Base-by-base conservation (phyloP, 2,113 vertebrate genomes). In the Gorsachius goisagi region DNA sequence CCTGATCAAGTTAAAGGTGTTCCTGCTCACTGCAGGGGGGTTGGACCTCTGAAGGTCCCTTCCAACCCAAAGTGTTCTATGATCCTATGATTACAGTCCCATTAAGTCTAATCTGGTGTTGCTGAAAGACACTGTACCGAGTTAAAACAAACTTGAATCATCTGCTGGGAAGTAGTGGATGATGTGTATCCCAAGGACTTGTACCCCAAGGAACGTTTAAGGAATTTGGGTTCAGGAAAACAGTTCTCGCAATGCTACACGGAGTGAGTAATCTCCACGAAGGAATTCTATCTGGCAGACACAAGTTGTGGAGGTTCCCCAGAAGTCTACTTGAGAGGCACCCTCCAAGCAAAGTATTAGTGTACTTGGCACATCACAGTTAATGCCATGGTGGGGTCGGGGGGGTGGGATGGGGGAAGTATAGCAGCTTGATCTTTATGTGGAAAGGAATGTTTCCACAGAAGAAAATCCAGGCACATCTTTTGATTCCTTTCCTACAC, bases 161-260 rank as follows among this genome's bases (percentile, higher is more conserved):
- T 47, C 56, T 72, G 50, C 50, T 75, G 1, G 0, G n/a, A 56
- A 79, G 30, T 41, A 49, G 20, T 9, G 26, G 26, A 30, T 35
- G 26, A 59, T 20, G 12, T 14, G 45, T 45, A 75, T 33, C 27
- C 53, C 27, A 52, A 2, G 12, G 60, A 58, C 60, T 20, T 67
- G 53, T 22, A 60, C 37, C 27, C 27, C 26, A 74, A 59, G 37
- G 27, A 67, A 59, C 8, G 27, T 18, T 59, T 53, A 68, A 83
- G 47, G 37, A 75, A 60, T 19, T 39, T 1, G 1, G 11, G 18
- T 59, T 82, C 35, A 45, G 27, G 27, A 74, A 59, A 60, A 53
- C 6, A 10, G 9, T 8, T 72, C 44, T 79, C 23, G 12, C 24
- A 52, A 17, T 28, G 35, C 37, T 33, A 35, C 1, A 0, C 1